Base-by-base conservation (phyloP, 2,888 invertebrate species). In the Campoplex capitator region DNA sequence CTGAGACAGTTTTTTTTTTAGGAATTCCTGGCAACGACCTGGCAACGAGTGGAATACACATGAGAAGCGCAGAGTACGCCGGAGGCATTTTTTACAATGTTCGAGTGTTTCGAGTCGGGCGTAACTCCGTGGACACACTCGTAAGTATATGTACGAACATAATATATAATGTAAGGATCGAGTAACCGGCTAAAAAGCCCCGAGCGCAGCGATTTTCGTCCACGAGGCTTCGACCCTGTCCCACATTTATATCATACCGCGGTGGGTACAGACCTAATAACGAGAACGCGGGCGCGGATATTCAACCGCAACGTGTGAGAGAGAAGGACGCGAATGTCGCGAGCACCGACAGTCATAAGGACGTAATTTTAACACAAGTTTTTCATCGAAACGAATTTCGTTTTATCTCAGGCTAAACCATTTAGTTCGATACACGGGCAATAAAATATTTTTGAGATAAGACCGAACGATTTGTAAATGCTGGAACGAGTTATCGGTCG, bases 201-300 rank as follows among this genome's bases (percentile, higher is more conserved):
- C 83, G 88, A 84, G 88, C 87, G 79, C 65, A 87, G 84, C 84
- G 88, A 87, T 88, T 88, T 85, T 87, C 85, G 85, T 88, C 77
- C 76, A 79, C 73, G 45, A 65, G 56, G 56, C 73, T 81, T 73
- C 88, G 91, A 91, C 91, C 91, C 91, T 91, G 91, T 89, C 90
- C 91, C 84, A 91, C 88, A 91, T 91, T 88, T 85, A 71, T 75
- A 81, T 62, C 32, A 32, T 32, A 58, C 75, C 79, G 48, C 79
- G 82, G 62, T 75, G 67, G 65, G 56, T 45, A 65, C 62, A 85
- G 70, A 85, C 84, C 81, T 75, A 82, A 77, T 84, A 80, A 79
- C 77, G 54, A 81, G 79, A 67, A 80, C 81, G 62, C 81, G 62
- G 51, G 45, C 79, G 68, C 62, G 45, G 54, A 76, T 56, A 76